These are phyloP conservation scores for Netelia inedita DNA, from an alignment of 2,888 invertebrate species.

Conservation along the genomic window DNA sequence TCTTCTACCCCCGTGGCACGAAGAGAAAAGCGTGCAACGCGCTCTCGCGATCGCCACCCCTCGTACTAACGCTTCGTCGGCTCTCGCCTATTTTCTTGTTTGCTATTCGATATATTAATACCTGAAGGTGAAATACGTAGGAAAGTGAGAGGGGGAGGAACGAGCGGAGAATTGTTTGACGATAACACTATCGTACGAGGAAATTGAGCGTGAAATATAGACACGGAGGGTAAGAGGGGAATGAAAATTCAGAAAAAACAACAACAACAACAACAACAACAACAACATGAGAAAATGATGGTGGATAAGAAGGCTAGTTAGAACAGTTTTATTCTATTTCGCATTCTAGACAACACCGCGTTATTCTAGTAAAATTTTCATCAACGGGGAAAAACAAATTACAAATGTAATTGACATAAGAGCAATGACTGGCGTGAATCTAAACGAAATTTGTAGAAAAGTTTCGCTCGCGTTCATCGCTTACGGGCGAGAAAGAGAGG, in stretches of 20 bases:
- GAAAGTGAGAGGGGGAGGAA: neutral
- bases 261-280: neutral
- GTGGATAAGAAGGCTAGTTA: too few relatives aligned
- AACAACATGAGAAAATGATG: neutral
- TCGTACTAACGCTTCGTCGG: constrained; percentile 44
- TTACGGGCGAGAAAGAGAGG: neutral
- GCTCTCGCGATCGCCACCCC: constrained; percentile 25
- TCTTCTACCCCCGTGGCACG: constrained; percentile 7
- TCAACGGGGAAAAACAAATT: neutral
- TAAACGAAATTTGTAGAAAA: constrained; percentile 42
- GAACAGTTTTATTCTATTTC: neutral
- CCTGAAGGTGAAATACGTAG: neutral
- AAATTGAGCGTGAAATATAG: constrained; percentile 63
- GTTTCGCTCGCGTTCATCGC: neutral
- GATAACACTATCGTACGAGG: constrained; percentile 51
- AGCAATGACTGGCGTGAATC: neutral
- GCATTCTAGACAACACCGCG: neutral
- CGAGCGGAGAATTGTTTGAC: constrained; percentile 45
- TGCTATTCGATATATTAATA: constrained; percentile 61
- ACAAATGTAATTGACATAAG: constrained; percentile 41
- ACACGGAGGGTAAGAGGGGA: neutral
- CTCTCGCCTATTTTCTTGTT: constrained; percentile 52
- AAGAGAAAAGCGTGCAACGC: constrained; percentile 37
- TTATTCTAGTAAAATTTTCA: neutral
- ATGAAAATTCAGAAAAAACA: neutral